Evolutionary conservation across 2,888 invertebrate genomes (phyloP), one percentile per base, ranked within the genome.

Genomic region (Melanargia galathea): DNA sequence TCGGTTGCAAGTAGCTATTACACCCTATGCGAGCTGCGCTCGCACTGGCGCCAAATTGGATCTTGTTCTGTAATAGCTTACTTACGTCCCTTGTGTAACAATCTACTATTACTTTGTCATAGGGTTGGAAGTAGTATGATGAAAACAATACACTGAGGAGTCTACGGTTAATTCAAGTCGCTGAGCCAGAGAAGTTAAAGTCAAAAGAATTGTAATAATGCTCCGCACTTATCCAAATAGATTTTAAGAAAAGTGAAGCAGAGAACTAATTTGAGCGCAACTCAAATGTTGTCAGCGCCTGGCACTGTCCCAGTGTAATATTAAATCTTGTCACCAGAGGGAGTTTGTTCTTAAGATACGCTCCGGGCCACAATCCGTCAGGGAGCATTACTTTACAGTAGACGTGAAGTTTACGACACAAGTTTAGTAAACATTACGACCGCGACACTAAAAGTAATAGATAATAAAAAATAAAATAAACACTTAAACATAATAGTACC

Each of bases 281-380:
- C 65, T 57, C 52, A 56, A 60, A 60, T 60, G 57, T 58, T 63
- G 63, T 63, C 60, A 60, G 48, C 48, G 56, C 30, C 58, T 62
- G 55, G 57, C 59, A 51, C 61, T 66, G 63, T 63, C 49, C 49
- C 59, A 62, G 30, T 62, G 62, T 65, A 65, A 65, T 69, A 67
- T 69, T 62, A 69, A 69, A 69, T 69, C 65, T 65, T 49, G 60
- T 62, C 64, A 67, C 69, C 63, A 64, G 69, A 64, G 64, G 43
- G 64, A 62, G 59, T 66, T 65, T 65, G 64, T 66, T 68, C 64
- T 64, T 61, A 56, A 62, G 67, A 63, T 49, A 62, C 62, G 69
- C 65, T 62, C 54, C 62, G 62, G 65, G 69, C 56, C 60, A 63
- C 67, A 67, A 69, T 67, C 67, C 60, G 63, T 65, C 63, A 67